Evolutionary conservation across 2,888 invertebrate genomes (phyloP).

Genomic region (Erebia palarica): DNA sequence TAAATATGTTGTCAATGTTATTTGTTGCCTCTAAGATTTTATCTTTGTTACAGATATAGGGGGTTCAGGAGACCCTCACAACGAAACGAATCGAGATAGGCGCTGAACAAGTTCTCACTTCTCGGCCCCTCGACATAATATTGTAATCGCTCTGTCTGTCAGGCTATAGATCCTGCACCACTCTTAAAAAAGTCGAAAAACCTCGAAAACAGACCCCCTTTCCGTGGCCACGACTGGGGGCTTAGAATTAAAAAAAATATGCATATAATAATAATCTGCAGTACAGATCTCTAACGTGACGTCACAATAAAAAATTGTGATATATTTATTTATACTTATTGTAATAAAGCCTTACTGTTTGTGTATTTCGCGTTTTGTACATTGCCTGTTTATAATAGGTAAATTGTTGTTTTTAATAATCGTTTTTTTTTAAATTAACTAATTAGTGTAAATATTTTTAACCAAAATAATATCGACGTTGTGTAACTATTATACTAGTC

Average conservation of each 20-base stretch:
- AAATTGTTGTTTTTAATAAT: conserved; percentile 44
- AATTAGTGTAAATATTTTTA: conserved; percentile 48
- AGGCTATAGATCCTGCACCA: conserved; percentile 69
- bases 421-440: conserved; percentile 19
- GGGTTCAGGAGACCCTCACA: conserved; percentile 62
- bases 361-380: conserved; percentile 68
- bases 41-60: conserved; percentile 70
- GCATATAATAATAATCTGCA: conserved; percentile 76
- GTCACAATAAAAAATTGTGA: conserved; percentile 77
- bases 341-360: conserved; percentile 57
- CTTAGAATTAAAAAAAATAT: conserved; percentile 60
- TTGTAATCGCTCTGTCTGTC: conserved; percentile 74
- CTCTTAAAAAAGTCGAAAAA: conserved; percentile 68
- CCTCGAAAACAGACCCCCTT: conserved; percentile 68
- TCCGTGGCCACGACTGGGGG: conserved; percentile 77
- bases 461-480: conserved; percentile 61
- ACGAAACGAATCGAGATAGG: conserved; percentile 78
- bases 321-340: conserved; percentile 46
- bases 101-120: conserved; percentile 53
- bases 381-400: conserved; percentile 60
- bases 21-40: background rate
- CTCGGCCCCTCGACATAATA: conserved; percentile 65
- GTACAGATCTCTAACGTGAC: conserved; percentile 79
- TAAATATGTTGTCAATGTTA: too few species aligned
- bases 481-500: conserved; percentile 77